phyloP scores from a whole-genome alignment of 2,797 vertebrate genomes.

The Arrhamphus sclerolepis region DNA sequence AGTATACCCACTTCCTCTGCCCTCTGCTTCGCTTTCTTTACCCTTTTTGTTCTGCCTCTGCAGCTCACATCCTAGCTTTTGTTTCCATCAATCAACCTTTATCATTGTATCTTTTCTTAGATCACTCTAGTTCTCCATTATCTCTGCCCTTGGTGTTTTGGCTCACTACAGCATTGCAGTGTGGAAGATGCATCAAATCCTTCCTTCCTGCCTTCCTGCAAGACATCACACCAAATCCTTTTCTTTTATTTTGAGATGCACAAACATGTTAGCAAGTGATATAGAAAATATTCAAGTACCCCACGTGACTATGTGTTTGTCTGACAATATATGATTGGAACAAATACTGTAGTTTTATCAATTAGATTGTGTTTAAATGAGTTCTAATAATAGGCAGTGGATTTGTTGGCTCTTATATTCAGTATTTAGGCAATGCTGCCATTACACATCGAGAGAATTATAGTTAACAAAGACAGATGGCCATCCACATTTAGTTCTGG shows the following conservation, averaged over 20 bases:
- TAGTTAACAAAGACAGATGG: constrained; percentile 5
- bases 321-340: no score
- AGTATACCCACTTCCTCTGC: constrained; percentile 39
- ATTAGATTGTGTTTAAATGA: constrained; percentile 7
- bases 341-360: background rate
- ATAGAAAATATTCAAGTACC: constrained; percentile 29
- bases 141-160: constrained; percentile 63
- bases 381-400: background rate
- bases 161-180: constrained; percentile 75
- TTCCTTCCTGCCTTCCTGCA: constrained; percentile 44
- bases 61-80: constrained; percentile 41
- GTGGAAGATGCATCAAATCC: constrained; percentile 62
- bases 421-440: no score
- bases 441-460: background rate
- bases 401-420: no score
- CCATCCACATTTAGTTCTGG: constrained; percentile 13
- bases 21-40: background rate
- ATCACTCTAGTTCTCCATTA: constrained; percentile 61
- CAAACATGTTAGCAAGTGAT: constrained; percentile 22
- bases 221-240: constrained; percentile 50
- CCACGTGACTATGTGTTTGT: no score
- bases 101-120: constrained; percentile 60
- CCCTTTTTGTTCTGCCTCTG: constrained; percentile 41
- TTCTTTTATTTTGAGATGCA: constrained; percentile 16
- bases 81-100: constrained; percentile 44